Base-by-base conservation (phyloP, 2,888 invertebrate species). In the Standfussiana lucernea region DNA sequence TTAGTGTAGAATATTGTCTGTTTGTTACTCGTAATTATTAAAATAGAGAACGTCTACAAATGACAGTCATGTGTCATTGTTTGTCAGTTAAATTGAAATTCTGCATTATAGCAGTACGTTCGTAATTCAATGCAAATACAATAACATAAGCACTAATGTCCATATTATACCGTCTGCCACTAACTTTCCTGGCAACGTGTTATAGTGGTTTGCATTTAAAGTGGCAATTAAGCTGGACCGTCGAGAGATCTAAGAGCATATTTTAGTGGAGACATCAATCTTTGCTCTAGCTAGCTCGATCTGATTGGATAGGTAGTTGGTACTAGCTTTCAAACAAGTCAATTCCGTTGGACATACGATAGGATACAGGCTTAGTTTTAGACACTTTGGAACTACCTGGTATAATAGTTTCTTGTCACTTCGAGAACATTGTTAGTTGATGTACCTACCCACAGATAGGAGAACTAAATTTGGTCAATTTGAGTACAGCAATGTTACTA, bases 161-260 rank as follows among this genome's bases (percentile, higher is more conserved):
- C 53, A 4, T 42, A 18, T 5, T 28, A 47, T 24, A 47, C 42
- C 15, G 37, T 15, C 40, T 40, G 68, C 32, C 61, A 50, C 40
- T 56, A 37, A 65, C 11, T 10, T 8, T 32, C 40, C 24, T 59
- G 4, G 18, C 11, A 66, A 40, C 11, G 37, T 65, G n/a, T 35
- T 28, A 7, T 21, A 72, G 59, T 42, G 28, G 28, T 79, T 72
- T 79, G 79, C 65, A 79, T 66, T 21, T 59, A 72, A 37, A 79
- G 35, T 72, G 79, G 10, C 40, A 24, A 79, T 35, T 66, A 61
- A 50, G 37, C 53, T 37, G 28, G 50, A 45, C 35, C 50, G 42
- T 65, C n/a, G 42, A 66, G 56, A 37, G 47, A 66, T 66, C 56
- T 66, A 59, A 61, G 42, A 72, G 59, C 72, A 66, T 66, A 50